These are phyloP conservation scores for Scomber colias DNA, from an alignment of 2,113 vertebrate genomes.

Conservation along the genomic window DNA sequence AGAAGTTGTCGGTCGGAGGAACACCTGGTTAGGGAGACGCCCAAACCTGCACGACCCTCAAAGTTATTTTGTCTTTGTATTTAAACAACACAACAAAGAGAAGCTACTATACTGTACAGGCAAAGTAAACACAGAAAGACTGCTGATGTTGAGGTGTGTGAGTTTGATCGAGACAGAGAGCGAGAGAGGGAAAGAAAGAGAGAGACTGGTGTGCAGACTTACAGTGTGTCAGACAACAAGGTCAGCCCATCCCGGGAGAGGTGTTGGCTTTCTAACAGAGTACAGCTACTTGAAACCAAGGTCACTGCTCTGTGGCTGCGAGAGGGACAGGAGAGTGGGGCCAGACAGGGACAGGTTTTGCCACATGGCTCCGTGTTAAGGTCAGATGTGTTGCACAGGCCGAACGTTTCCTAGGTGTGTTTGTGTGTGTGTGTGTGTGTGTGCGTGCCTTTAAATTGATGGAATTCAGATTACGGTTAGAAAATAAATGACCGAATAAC, in stretches of 20 bases:
- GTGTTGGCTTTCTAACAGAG: constrained; percentile 84
- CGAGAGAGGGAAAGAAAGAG: constrained; percentile 31
- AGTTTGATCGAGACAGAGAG: constrained; percentile 17
- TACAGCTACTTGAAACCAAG: constrained; percentile 85
- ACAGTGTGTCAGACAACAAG: constrained; percentile 82
- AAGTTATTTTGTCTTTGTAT: constrained; percentile 55
- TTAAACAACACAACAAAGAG: constrained; percentile 34
- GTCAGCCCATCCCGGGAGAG: constrained; percentile 84
- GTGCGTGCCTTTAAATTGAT: not conserved
- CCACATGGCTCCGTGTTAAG: constrained; percentile 41
- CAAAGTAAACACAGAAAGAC: constrained; percentile 32
- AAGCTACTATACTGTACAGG: not conserved
- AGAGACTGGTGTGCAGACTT: constrained; percentile 69
- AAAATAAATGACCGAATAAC: constrained; percentile 31
- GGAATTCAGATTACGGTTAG: constrained; percentile 55
- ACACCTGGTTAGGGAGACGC: constrained; percentile 84
- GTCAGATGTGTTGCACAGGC: constrained; percentile 23
- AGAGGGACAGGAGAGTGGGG: constrained; percentile 62
- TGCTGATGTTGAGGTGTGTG: constrained; percentile 26
- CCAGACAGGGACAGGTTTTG: constrained; percentile 61
- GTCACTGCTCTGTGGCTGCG: constrained; percentile 76
- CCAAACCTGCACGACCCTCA: constrained; percentile 59
- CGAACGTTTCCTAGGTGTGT: constrained; percentile 16
- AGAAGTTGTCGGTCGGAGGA: constrained; percentile 74
- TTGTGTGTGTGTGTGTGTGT: not conserved